These are phyloP conservation scores for Ctenomys sociabilis DNA, from an alignment of 2,113 vertebrate genomes.

Conservation along the genomic window DNA sequence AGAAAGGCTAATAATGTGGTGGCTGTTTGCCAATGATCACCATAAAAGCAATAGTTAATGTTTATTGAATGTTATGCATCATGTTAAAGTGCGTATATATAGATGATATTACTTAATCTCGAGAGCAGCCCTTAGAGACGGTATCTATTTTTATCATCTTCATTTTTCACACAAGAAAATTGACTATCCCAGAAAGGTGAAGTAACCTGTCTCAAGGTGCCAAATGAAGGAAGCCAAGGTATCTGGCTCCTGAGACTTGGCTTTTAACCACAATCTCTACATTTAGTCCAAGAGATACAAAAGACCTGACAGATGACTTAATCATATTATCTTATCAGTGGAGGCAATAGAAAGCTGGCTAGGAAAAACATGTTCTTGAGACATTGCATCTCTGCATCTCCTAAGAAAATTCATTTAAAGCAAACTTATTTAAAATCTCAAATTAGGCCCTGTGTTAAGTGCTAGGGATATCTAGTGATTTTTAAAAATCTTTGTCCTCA, in stretches of 20 bases:
- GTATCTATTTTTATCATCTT: constrained; percentile 65
- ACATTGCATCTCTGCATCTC: background rate
- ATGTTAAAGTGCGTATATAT: constrained; percentile 48
- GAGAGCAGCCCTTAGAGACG: constrained; percentile 37
- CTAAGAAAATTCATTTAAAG: constrained; percentile 38
- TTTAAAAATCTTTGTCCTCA: background rate
- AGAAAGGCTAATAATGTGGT: background rate
- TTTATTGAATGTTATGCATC: constrained; percentile 41
- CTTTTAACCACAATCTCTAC: constrained; percentile 31
- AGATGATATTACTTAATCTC: constrained; percentile 52
- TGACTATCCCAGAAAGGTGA: background rate
- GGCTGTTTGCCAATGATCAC: constrained; percentile 43
- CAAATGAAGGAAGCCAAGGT: constrained; percentile 5
- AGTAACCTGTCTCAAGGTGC: constrained; percentile 29
- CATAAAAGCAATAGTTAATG: constrained; percentile 49
- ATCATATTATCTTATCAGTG: background rate
- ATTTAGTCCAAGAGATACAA: constrained; percentile 37
- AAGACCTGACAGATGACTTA: background rate
- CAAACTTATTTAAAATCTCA: constrained; percentile 39
- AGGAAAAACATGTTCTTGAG: constrained; percentile 41
- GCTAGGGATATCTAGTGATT: background rate
- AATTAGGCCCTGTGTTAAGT: background rate
- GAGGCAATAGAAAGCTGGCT: background rate
- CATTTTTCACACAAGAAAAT: constrained; percentile 64
- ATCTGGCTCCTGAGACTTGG: background rate